Conservation (phyloP, 2,888 invertebrate genomes). For the Formica aserva region DNA sequence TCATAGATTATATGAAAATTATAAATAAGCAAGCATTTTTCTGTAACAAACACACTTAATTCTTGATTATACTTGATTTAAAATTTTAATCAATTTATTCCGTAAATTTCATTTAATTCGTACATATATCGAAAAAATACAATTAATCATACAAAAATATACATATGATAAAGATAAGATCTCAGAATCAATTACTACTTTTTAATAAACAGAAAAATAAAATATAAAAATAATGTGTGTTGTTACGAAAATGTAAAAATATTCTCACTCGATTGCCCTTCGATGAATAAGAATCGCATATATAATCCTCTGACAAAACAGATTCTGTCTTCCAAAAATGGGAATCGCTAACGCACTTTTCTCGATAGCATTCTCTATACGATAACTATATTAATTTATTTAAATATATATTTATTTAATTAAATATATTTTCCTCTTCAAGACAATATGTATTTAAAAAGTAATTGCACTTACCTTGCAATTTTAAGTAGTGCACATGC, state of each 20-base stretch:
- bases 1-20: neutral
- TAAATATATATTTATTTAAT: neutral
- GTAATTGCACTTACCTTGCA: constrained; percentile 21
- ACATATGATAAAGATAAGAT: neutral
- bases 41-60: neutral
- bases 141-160: neutral
- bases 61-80: neutral
- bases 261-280: constrained; percentile 14
- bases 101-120: too few species aligned
- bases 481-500: constrained; percentile 31
- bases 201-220: neutral
- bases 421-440: neutral
- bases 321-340: neutral
- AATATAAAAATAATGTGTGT: neutral
- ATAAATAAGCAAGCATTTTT: neutral
- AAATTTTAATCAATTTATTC: neutral
- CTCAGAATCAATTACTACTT: neutral
- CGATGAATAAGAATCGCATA: constrained; percentile 23
- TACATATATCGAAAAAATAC: neutral
- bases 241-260: constrained; percentile 7
- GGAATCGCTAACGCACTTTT: neutral
- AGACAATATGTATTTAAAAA: neutral
- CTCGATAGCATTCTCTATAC: constrained; percentile 11
- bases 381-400: constrained; percentile 22
- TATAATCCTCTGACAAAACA: neutral